Evolutionary conservation across 1,140 invertebrate genomes (phyloP).

Genomic region (Drosophila persimilis): DNA sequence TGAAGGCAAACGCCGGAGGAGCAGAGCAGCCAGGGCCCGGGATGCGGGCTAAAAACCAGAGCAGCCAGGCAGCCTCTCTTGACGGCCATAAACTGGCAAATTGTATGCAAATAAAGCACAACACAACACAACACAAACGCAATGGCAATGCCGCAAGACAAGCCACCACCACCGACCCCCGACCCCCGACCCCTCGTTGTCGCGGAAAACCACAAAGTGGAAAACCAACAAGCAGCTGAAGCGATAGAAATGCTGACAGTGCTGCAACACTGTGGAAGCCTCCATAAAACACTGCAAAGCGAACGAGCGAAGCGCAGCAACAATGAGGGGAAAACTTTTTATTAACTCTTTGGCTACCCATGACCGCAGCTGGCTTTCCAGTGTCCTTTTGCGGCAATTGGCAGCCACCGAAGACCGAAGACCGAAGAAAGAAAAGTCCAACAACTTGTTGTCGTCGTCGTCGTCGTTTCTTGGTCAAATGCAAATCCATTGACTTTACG

Average conservation of each 20-base stretch:
- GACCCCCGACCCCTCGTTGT: neutral
- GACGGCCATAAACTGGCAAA: constrained; percentile 72
- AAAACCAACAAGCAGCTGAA: constrained; percentile 40
- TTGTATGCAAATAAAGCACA: constrained; percentile 74
- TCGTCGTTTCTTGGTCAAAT: constrained; percentile 36
- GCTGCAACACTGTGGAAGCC: constrained; percentile 1
- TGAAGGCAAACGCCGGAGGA: neutral
- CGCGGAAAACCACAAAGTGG: constrained; percentile 13
- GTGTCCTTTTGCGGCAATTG: constrained; percentile 52
- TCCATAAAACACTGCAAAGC: constrained; percentile 45
- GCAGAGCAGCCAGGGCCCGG: neutral
- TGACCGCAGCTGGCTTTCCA: constrained; percentile 4
- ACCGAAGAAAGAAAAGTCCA: constrained; percentile 22
- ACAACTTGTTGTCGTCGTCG: constrained; percentile 65
- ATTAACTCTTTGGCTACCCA: constrained; percentile 63
- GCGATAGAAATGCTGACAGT: constrained; percentile 54
- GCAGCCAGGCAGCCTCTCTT: constrained; percentile 27
- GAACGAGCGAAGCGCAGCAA: neutral
- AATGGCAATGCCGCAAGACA: constrained; percentile 58
- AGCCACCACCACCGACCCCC: neutral
- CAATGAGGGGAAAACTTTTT: constrained; percentile 51
- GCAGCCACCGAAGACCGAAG: constrained; percentile 26
- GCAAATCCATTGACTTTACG: constrained; percentile 54
- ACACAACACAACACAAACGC: constrained; percentile 36
- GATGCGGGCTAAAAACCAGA: constrained; percentile 14